These are phyloP conservation scores for Chlamydotis undulata DNA, from an alignment of 2,113 vertebrate genomes.

Conservation along the genomic window DNA sequence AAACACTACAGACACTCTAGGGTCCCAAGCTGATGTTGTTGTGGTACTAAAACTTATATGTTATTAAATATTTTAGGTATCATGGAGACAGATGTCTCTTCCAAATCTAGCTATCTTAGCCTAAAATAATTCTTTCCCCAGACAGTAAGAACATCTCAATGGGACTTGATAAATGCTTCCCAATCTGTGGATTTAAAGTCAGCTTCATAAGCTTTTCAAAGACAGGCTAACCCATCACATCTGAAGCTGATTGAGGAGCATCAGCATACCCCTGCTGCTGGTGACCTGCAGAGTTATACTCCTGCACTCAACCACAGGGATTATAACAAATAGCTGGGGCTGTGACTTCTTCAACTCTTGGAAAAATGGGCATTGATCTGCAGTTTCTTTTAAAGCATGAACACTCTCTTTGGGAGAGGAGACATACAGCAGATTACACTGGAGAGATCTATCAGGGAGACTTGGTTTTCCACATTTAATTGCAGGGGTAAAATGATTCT, in stretches of 20 bases:
- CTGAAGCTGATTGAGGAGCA: not conserved
- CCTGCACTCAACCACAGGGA: not conserved
- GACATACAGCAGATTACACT: not conserved
- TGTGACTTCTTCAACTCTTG: not conserved
- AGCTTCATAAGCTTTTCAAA: not conserved
- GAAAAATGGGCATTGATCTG: not conserved
- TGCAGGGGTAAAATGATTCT: conserved; percentile 1
- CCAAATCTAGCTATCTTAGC: not conserved
- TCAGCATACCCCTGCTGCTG: not conserved
- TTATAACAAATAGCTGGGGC: not conserved
- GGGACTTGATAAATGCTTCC: not conserved
- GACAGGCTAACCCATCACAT: not conserved
- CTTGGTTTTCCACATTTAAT: not conserved
- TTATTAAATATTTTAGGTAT: not conserved
- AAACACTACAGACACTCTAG: not conserved
- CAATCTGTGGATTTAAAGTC: not conserved
- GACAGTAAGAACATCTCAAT: not conserved
- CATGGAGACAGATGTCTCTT: not conserved
- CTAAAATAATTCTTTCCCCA: conserved; percentile 1
- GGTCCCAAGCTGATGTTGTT: not conserved
- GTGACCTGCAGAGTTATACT: not conserved
- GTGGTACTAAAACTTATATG: not conserved
- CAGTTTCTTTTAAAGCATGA: not conserved
- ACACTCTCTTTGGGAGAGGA: not conserved
- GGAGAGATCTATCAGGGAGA: not conserved